Evolutionary conservation across 2,113 vertebrate genomes (phyloP).

Genomic region (Periophthalmodon schlosseri): DNA sequence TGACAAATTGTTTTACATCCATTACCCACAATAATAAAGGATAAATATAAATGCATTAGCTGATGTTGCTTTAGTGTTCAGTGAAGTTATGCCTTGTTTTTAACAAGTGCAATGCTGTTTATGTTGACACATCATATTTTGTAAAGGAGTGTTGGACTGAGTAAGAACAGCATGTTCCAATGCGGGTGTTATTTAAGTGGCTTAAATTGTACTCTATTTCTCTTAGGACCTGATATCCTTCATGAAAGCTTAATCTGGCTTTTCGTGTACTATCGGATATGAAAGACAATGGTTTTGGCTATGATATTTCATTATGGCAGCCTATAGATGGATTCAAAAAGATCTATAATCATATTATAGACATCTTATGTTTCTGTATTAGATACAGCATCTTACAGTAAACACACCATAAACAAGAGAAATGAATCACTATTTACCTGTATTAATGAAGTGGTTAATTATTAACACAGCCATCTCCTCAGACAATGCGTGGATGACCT

Average conservation of each 20-base stretch:
- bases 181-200: slow-evolving; percentile 46
- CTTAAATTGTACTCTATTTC: slow-evolving; percentile 38
- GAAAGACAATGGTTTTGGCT: neutral
- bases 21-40: neutral
- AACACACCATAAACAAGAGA: no score
- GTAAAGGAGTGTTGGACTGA: slow-evolving; percentile 33
- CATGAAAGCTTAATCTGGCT: slow-evolving; percentile 16
- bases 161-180: slow-evolving; percentile 56
- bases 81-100: neutral
- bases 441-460: slow-evolving; percentile 12
- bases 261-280: neutral
- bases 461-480: slow-evolving; percentile 1
- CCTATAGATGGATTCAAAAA: no score
- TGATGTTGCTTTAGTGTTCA: neutral
- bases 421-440: neutral
- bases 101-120: neutral
- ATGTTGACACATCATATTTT: slow-evolving; percentile 37
- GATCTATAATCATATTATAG: neutral
- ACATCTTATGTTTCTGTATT: neutral
- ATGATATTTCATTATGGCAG: no score
- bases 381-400: neutral
- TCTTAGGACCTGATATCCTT: slow-evolving; percentile 16
- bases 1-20: neutral
- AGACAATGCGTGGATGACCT: neutral
- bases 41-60: neutral